A percentile compares a stretch with the other conserved stretches of the same genome.
Conservation (phyloP, 2,888 invertebrate species). For the Melipona beecheii region DNA sequence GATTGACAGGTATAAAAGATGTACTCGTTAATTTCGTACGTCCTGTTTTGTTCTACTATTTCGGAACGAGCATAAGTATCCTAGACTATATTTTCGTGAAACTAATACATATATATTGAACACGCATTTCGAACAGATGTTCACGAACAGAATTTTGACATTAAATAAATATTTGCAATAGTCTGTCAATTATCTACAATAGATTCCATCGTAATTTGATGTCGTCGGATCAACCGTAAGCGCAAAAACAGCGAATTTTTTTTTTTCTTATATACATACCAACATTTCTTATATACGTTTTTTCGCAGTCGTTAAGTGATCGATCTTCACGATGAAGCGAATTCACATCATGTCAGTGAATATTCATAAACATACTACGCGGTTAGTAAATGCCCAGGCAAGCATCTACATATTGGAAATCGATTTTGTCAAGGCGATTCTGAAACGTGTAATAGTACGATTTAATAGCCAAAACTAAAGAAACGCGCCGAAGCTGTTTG, state of each 20-base stretch:
- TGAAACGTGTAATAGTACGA: neutral
- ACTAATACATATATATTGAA: neutral
- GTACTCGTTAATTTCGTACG: conserved; percentile 12
- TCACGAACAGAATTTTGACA: neutral
- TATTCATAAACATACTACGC: neutral
- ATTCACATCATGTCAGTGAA: neutral
- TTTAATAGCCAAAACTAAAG: neutral
- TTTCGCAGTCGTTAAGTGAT: no score
- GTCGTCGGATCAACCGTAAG: no score
- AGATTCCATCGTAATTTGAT: no score
- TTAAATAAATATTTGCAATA: neutral
- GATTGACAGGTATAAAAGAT: neutral
- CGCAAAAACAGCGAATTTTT: neutral
- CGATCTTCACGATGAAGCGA: no score
- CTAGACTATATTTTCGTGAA: neutral
- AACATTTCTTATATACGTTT: neutral
- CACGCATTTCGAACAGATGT: neutral
- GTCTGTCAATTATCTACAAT: no score
- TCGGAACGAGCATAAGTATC: neutral
- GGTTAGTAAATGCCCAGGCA: neutral
- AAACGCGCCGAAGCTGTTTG: neutral
- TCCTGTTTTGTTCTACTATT: neutral
- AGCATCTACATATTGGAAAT: conserved; percentile 3
- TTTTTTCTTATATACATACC: neutral
- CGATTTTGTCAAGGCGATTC: neutral